Percentiles rank a stretch among this genome's conserved stretches.
Evolutionary conservation across 1,140 invertebrate species (phyloP).

Genomic region (Drosophila micromelanica): DNA sequence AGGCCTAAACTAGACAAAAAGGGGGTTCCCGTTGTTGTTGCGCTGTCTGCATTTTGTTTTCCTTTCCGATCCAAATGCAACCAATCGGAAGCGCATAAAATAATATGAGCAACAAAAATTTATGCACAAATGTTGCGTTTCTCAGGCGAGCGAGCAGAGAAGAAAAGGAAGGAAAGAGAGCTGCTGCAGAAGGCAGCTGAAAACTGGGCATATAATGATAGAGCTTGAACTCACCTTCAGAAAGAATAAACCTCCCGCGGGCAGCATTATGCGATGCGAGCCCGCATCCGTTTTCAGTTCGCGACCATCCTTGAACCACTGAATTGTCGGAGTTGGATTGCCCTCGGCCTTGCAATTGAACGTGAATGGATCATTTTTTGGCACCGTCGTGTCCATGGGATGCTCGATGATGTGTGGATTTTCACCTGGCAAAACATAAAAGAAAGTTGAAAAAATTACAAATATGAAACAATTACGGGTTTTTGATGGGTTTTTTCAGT

Average conservation of each 20-base stretch:
- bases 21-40: conserved; percentile 25
- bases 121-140: conserved; percentile 79
- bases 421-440: conserved; percentile 84
- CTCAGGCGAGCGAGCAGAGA: conserved; percentile 32
- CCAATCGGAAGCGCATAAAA: conserved; percentile 77
- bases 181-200: conserved; percentile 43
- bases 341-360: conserved; percentile 89
- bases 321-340: conserved; percentile 87
- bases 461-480: too few relatives aligned
- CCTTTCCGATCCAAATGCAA: conserved; percentile 72
- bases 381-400: conserved; percentile 89
- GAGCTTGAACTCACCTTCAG: conserved; percentile 86
- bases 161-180: conserved; percentile 10
- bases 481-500: not conserved
- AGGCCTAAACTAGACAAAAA: conserved; percentile 25
- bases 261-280: conserved; percentile 86
- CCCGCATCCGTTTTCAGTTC: conserved; percentile 85
- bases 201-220: conserved; percentile 63
- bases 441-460: conserved; percentile 8
- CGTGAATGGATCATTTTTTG: conserved; percentile 88
- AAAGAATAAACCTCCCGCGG: conserved; percentile 90
- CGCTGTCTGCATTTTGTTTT: conserved; percentile 57
- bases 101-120: conserved; percentile 69
- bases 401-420: conserved; percentile 91
- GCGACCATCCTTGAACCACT: conserved; percentile 88